phyloP scores from a whole-genome alignment of 2,113 vertebrate genomes.

The Stegastes partitus region DNA sequence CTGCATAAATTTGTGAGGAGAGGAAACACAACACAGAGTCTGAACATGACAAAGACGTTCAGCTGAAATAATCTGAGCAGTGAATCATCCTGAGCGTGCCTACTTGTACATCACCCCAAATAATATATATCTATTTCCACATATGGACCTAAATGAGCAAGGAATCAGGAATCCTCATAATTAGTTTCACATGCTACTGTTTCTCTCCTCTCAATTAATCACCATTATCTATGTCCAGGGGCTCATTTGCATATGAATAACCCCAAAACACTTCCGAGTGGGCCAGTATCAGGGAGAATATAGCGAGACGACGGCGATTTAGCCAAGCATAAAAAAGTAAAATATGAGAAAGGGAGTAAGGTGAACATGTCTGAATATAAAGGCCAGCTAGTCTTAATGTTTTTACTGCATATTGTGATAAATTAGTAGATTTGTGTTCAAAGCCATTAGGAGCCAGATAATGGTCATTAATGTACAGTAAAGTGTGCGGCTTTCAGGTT shows the following conservation, averaged over 20 bases:
- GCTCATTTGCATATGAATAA: conserved; percentile 83
- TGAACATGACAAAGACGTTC: conserved; percentile 12
- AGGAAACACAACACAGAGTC: not conserved
- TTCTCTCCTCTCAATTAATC: conserved; percentile 83
- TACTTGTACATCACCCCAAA: conserved; percentile 20
- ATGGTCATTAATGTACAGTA: conserved; percentile 65
- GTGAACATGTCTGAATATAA: conserved; percentile 64
- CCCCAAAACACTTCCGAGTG: conserved; percentile 77
- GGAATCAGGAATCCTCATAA: conserved; percentile 78
- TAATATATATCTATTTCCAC: conserved; percentile 68
- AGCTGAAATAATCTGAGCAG: conserved; percentile 3
- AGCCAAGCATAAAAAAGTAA: conserved; percentile 68
- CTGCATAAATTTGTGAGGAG: not conserved
- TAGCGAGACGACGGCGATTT: conserved; percentile 42
- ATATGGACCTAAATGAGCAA: conserved; percentile 68
- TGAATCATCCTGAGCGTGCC: conserved; percentile 1
- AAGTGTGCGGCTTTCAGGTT: conserved; percentile 43
- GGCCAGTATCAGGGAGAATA: conserved; percentile 62
- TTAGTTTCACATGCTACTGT: conserved; percentile 81
- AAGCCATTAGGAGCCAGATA: conserved; percentile 59
- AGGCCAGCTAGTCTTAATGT: conserved; percentile 64
- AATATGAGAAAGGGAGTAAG: conserved; percentile 61
- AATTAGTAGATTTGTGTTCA: conserved; percentile 62
- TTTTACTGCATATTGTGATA: conserved; percentile 71
- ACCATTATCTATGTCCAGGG: conserved; percentile 84